Percentiles rank a stretch among this genome's conserved stretches.
Evolutionary conservation across 2,888 invertebrate species (phyloP).

Genomic region (Rhimphoctona megacephalus): DNA sequence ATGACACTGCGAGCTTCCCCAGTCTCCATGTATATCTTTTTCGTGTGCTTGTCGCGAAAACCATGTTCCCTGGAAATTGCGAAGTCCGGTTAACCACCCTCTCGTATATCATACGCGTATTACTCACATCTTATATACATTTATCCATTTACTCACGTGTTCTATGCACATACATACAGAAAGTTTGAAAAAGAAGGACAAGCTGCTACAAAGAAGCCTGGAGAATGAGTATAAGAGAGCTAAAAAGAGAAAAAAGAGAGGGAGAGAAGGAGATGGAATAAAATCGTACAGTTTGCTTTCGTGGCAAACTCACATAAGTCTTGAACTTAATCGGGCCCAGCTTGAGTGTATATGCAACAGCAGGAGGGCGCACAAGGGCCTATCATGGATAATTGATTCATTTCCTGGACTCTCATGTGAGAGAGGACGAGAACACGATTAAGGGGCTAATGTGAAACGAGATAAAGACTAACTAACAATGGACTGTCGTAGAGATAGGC

Average conservation of each 20-base stretch:
- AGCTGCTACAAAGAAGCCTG: background rate
- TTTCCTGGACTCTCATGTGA: conserved; percentile 74
- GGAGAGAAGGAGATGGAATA: background rate
- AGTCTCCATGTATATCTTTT: background rate
- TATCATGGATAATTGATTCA: conserved; percentile 79
- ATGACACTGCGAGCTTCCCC: background rate
- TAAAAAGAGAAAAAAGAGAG: background rate
- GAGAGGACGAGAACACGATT: conserved; percentile 20
- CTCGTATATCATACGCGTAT: background rate
- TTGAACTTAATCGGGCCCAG: conserved; percentile 53
- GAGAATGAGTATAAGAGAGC: background rate
- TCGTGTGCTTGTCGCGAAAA: conserved; percentile 16
- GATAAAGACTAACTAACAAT: background rate
- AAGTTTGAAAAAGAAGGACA: background rate
- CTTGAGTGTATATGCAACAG: conserved; percentile 44
- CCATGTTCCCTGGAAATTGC: conserved; percentile 12
- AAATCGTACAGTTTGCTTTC: conserved; percentile 25
- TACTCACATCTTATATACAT: no score
- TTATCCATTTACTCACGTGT: background rate
- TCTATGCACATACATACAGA: no score
- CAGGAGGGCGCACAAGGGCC: conserved; percentile 62
- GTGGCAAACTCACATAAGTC: conserved; percentile 54
- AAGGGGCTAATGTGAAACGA: conserved; percentile 2
- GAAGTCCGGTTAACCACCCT: conserved; percentile 24
- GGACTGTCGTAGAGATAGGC: background rate